phyloP scores from a whole-genome alignment of 1,140 invertebrate species.

The Brachionus rubens region DNA sequence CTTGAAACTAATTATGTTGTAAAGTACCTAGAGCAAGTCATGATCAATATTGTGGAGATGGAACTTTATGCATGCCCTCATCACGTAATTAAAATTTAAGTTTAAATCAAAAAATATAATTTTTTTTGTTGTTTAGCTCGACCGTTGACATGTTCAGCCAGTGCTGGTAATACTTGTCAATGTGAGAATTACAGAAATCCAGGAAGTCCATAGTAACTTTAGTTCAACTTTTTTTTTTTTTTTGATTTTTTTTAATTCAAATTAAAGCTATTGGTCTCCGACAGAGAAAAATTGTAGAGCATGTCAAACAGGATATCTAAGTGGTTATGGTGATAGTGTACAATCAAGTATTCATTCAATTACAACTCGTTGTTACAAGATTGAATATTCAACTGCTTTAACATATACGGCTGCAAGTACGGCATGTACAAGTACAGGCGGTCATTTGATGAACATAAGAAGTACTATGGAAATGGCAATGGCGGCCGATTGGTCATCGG shows the following conservation, averaged over 20 bases:
- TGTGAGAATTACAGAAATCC: conserved; percentile 24
- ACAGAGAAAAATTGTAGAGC: background rate
- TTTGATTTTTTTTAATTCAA: background rate
- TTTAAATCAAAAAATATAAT: background rate
- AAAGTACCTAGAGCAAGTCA: conserved; percentile 43
- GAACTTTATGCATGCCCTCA: conserved; percentile 5
- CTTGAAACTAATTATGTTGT: background rate
- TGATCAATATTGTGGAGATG: conserved; percentile 41
- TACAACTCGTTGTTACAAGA: conserved; percentile 6
- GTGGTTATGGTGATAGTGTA: conserved; percentile 26
- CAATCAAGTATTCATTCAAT: conserved; percentile 21
- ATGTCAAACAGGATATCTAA: conserved; percentile 10
- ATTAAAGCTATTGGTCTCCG: conserved; percentile 25
- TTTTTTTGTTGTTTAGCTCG: background rate
- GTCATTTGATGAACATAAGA: conserved; percentile 29
- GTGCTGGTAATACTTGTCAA: conserved; percentile 29
- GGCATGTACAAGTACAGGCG: background rate
- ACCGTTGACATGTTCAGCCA: background rate
- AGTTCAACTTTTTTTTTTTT: background rate
- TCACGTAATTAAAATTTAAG: background rate
- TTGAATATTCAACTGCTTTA: background rate
- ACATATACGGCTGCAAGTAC: background rate
- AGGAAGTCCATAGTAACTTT: background rate
- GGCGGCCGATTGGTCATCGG: conserved; percentile 7
- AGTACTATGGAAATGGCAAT: conserved; percentile 38